These are phyloP conservation scores for Macrosteles quadrilineatus DNA, from an alignment of 1,140 invertebrate genomes.

Conservation along the genomic window DNA sequence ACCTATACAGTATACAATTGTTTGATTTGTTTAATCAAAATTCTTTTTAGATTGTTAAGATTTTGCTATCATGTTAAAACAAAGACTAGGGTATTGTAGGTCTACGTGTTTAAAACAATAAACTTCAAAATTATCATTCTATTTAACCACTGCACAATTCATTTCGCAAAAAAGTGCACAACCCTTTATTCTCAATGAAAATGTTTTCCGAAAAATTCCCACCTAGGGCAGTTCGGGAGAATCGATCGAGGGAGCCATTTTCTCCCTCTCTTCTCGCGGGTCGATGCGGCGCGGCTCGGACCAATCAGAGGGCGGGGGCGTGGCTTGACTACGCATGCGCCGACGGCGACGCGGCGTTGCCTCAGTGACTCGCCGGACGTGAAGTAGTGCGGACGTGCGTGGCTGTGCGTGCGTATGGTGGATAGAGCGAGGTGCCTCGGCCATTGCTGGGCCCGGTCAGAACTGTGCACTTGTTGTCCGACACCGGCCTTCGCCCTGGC, in stretches of 20 bases:
- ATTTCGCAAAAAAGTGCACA: too few relatives aligned
- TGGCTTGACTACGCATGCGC: constrained; percentile 16
- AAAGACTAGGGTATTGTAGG: too few relatives aligned
- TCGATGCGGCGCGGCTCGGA: background rate
- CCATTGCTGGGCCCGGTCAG: constrained; percentile 33
- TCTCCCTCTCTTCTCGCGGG: background rate
- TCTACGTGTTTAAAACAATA: too few relatives aligned
- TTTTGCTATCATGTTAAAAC: too few relatives aligned
- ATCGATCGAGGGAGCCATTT: constrained; percentile 20
- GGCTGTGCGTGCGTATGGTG: constrained; percentile 30
- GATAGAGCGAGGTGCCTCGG: constrained; percentile 25
- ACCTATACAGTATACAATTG: too few relatives aligned
- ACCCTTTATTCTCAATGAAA: too few relatives aligned
- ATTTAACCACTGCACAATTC: too few relatives aligned
- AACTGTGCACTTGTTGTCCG: constrained; percentile 30
- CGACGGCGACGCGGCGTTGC: background rate
- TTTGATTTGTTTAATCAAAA: too few relatives aligned
- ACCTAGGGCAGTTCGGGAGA: too few relatives aligned
- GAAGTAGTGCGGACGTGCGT: constrained; percentile 16
- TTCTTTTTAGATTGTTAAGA: too few relatives aligned
- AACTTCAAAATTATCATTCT: too few relatives aligned
- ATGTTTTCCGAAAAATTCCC: too few relatives aligned
- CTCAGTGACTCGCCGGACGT: constrained; percentile 30
- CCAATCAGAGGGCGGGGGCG: background rate
- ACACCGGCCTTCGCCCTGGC: constrained; percentile 33